These are phyloP conservation scores for Melanotaenia nigrans DNA, from an alignment of 2,797 vertebrate genomes.

Conservation along the genomic window DNA sequence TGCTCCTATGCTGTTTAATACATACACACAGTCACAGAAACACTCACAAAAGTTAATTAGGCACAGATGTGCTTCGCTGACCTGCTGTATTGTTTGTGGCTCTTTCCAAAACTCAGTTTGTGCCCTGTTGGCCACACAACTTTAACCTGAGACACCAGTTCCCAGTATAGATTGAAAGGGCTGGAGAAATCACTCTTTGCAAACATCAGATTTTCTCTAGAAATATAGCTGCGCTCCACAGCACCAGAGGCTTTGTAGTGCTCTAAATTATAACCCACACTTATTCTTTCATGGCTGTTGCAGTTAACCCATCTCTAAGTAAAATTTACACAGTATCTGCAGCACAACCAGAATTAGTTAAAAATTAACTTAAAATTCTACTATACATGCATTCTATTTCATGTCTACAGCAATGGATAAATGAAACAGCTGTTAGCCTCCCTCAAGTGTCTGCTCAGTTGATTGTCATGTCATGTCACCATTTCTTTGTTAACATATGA, in stretches of 20 bases:
- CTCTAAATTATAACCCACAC: conserved; percentile 37
- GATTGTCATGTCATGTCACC: conserved; percentile 54
- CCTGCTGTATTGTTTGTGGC: conserved; percentile 61
- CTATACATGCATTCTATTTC: conserved; percentile 17
- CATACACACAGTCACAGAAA: conserved; percentile 16
- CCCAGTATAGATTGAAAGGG: conserved; percentile 42
- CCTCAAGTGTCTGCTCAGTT: conserved; percentile 36
- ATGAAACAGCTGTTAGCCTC: conserved; percentile 39
- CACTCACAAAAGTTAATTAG: conserved; percentile 65
- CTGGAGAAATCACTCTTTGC: conserved; percentile 53
- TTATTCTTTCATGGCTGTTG: conserved; percentile 28
- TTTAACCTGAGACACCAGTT: conserved; percentile 58
- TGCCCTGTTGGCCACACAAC: conserved; percentile 40
- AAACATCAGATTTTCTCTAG: conserved; percentile 46
- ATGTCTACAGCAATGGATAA: conserved; percentile 35
- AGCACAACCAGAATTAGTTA: conserved; percentile 32
- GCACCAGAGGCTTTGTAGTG: conserved; percentile 32
- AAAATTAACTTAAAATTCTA: conserved; percentile 17
- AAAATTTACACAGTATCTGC: conserved; percentile 21
- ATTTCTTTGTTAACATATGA: conserved; percentile 52
- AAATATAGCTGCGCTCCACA: conserved; percentile 34
- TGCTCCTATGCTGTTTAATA: conserved; percentile 19
- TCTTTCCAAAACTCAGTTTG: conserved; percentile 37
- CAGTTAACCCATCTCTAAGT: conserved; percentile 18
- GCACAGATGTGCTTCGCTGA: conserved; percentile 63